A percentile compares a stretch with the other conserved stretches of the same genome.
These are phyloP conservation scores for Malurus melanocephalus DNA, from an alignment of 2,113 vertebrate genomes.

Conservation along the genomic window DNA sequence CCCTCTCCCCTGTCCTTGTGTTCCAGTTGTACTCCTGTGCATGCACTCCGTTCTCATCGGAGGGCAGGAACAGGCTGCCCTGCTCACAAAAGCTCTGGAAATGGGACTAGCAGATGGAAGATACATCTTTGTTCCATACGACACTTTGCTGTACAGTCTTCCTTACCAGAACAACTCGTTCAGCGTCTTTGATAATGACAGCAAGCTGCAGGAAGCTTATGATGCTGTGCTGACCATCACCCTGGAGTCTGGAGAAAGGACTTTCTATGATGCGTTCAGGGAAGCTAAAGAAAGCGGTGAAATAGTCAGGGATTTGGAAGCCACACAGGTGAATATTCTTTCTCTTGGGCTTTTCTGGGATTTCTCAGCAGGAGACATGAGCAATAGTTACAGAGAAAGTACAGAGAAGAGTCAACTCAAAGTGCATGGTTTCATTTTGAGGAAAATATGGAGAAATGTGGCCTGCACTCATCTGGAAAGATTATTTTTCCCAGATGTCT, in stretches of 20 bases:
- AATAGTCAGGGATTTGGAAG: constrained; percentile 61
- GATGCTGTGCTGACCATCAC: constrained; percentile 89
- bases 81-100: constrained; percentile 83
- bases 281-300: constrained; percentile 74
- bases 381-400: neutral
- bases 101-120: constrained; percentile 86
- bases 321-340: constrained; percentile 58
- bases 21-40: constrained; percentile 89
- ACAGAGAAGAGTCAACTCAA: neutral
- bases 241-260: constrained; percentile 80
- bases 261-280: constrained; percentile 81
- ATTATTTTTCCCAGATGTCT: neutral
- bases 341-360: neutral
- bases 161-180: constrained; percentile 82
- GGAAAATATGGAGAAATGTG: neutral
- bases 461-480: neutral
- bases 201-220: constrained; percentile 81
- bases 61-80: constrained; percentile 78
- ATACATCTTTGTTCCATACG: constrained; percentile 87
- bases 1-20: neutral
- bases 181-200: constrained; percentile 74
- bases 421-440: neutral
- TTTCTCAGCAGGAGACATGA: neutral
- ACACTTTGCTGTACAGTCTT: constrained; percentile 87
- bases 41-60: constrained; percentile 88